These are phyloP conservation scores for Perca flavescens DNA, from an alignment of 2,113 vertebrate species.

Conservation along the genomic window DNA sequence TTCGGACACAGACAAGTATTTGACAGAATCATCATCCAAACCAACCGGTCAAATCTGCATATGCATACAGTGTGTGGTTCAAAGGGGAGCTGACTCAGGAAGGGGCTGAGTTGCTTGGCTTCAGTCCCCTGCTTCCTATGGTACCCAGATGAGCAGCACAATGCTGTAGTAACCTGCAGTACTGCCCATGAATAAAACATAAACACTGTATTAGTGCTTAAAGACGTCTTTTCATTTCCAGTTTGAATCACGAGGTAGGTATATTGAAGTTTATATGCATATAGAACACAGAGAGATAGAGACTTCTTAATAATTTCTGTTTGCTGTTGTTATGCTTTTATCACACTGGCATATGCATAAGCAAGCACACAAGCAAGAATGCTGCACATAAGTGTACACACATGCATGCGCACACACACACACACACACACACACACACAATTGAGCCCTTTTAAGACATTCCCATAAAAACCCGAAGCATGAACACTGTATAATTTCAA, in stretches of 20 bases:
- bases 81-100: slow-evolving; percentile 69
- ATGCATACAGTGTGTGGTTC: slow-evolving; percentile 60
- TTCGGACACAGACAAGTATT: slow-evolving; percentile 30
- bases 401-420: slow-evolving; percentile 25
- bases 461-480: slow-evolving; percentile 58
- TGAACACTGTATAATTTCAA: slow-evolving; percentile 61
- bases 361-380: slow-evolving; percentile 40
- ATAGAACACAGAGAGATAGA: slow-evolving; percentile 23
- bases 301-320: slow-evolving; percentile 31
- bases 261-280: slow-evolving; percentile 56
- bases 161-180: slow-evolving; percentile 54
- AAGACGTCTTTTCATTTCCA: slow-evolving; percentile 69
- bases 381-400: slow-evolving; percentile 4
- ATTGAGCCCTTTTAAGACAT: slow-evolving; percentile 10
- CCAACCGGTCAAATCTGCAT: slow-evolving; percentile 65
- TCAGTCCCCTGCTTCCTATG: slow-evolving; percentile 47
- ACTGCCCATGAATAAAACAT: slow-evolving; percentile 77
- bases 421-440: slow-evolving; percentile 19
- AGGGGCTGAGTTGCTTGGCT: slow-evolving; percentile 39
- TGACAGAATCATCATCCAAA: slow-evolving; percentile 53
- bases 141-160: slow-evolving; percentile 55
- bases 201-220: slow-evolving; percentile 53
- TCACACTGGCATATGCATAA: slow-evolving; percentile 38
- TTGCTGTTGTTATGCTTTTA: slow-evolving; percentile 44
- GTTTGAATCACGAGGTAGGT: slow-evolving; percentile 40